A percentile compares a stretch with the other conserved stretches of the same genome.
These are phyloP conservation scores for Platycheirus rosarum DNA, from an alignment of 2,888 invertebrate species.

Conservation along the genomic window DNA sequence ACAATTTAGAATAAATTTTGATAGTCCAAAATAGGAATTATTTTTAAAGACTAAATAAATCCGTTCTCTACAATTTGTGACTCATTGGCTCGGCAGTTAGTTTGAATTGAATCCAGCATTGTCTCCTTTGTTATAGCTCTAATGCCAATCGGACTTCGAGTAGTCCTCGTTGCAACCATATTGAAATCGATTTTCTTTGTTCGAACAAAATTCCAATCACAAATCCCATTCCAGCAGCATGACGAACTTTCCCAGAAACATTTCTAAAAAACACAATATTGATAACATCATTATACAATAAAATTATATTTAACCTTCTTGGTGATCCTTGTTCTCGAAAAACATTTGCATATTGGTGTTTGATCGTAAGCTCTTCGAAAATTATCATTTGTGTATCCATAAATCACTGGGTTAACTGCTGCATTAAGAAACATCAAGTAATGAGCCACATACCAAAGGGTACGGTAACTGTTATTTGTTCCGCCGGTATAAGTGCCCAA, in stretches of 20 bases:
- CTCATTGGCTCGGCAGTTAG: constrained; percentile 27
- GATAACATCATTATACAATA: neutral
- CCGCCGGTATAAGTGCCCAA: constrained; percentile 73
- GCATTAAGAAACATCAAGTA: constrained; percentile 88
- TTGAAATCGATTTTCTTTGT: constrained; percentile 36
- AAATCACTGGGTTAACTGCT: constrained; percentile 90
- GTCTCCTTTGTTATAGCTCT: constrained; percentile 54
- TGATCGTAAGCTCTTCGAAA: constrained; percentile 87
- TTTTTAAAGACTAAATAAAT: neutral
- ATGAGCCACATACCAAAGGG: constrained; percentile 87
- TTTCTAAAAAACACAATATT: constrained; percentile 26
- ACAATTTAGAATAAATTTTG: too few relatives aligned
- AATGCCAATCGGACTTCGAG: constrained; percentile 33
- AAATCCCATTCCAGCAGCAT: constrained; percentile 18
- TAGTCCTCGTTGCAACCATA: constrained; percentile 21
- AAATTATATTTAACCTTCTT: constrained; percentile 4
- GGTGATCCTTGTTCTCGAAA: constrained; percentile 46
- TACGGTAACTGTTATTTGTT: constrained; percentile 83
- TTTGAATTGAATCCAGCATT: constrained; percentile 45
- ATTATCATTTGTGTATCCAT: constrained; percentile 88
- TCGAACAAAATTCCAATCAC: constrained; percentile 20
- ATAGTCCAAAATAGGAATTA: neutral
- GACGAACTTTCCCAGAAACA: too few relatives aligned
- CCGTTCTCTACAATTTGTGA: neutral
- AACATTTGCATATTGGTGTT: constrained; percentile 83